Conservation (phyloP, 1,140 invertebrate genomes). For the Lepeophtheirus salmonis region DNA sequence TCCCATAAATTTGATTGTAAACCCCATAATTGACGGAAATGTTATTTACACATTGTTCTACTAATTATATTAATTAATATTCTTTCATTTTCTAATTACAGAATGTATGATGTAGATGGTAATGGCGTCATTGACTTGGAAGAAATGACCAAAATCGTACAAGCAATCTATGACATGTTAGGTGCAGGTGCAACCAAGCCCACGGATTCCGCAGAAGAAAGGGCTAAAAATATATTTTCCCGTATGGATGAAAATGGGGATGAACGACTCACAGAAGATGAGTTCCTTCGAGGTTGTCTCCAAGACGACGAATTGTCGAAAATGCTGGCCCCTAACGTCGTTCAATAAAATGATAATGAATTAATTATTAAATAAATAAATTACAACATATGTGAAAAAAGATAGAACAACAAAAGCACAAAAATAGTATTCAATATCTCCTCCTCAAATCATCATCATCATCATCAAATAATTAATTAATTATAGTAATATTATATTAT, state of each 20-base stretch:
- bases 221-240: constrained; percentile 93
- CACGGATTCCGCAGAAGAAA: constrained; percentile 76
- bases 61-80: neutral
- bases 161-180: constrained; percentile 94
- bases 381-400: too few relatives aligned
- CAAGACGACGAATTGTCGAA: constrained; percentile 91
- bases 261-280: constrained; percentile 89
- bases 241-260: constrained; percentile 99
- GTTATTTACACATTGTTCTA: neutral
- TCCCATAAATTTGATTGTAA: too few relatives aligned
- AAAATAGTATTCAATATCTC: too few relatives aligned
- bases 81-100: constrained; percentile 4
- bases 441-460: too few relatives aligned
- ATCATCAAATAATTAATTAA: too few relatives aligned
- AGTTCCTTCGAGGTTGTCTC: constrained; percentile 95
- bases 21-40: too few relatives aligned
- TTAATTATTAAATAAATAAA: too few relatives aligned
- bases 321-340: constrained; percentile 54
- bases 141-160: constrained; percentile 43
- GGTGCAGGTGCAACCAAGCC: constrained; percentile 79
- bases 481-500: too few relatives aligned
- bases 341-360: constrained; percentile 14
- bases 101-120: constrained; percentile 95
- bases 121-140: constrained; percentile 96
- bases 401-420: too few relatives aligned